A percentile compares a stretch with the other conserved stretches of the same genome.
These are phyloP conservation scores for Papilio gigon DNA, from an alignment of 2,888 invertebrate genomes.

Conservation along the genomic window DNA sequence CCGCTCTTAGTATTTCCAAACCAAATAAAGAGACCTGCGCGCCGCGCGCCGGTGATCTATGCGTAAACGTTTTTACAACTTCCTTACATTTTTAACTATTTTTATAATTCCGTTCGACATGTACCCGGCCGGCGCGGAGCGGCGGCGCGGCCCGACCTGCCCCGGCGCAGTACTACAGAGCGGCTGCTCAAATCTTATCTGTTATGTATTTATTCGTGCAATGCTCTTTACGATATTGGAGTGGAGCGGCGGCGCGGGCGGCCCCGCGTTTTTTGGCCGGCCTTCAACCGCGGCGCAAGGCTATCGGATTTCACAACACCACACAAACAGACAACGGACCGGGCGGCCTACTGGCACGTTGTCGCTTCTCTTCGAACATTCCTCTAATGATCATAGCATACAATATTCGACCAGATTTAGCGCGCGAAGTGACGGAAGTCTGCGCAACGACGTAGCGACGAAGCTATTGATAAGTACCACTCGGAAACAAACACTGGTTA, in stretches of 20 bases:
- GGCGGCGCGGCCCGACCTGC: neutral
- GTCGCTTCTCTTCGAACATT: conserved; percentile 46
- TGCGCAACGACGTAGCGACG: no score
- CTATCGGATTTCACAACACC: conserved; percentile 73
- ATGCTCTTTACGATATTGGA: conserved; percentile 56
- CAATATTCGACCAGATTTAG: neutral
- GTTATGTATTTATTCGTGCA: conserved; percentile 61
- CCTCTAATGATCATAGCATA: conserved; percentile 42
- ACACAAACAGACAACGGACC: conserved; percentile 50
- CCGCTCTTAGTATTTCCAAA: conserved; percentile 78
- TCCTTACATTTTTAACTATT: conserved; percentile 52
- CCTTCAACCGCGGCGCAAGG: conserved; percentile 76
- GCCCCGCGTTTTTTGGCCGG: conserved; percentile 66
- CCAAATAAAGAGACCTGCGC: conserved; percentile 67
- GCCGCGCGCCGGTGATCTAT: conserved; percentile 67
- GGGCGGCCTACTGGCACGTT: conserved; percentile 54
- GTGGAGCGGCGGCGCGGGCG: conserved; percentile 60
- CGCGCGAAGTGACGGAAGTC: neutral
- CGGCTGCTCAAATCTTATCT: conserved; percentile 51
- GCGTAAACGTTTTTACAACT: conserved; percentile 73
- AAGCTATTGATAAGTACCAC: neutral
- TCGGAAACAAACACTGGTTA: neutral
- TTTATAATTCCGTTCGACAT: conserved; percentile 6
- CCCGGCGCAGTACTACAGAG: conserved; percentile 7
- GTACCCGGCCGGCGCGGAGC: neutral